Evolutionary conservation across 2,113 vertebrate species (phyloP), one percentile per base, ranked within the genome.

Genomic region (Elephas maximus): DNA sequence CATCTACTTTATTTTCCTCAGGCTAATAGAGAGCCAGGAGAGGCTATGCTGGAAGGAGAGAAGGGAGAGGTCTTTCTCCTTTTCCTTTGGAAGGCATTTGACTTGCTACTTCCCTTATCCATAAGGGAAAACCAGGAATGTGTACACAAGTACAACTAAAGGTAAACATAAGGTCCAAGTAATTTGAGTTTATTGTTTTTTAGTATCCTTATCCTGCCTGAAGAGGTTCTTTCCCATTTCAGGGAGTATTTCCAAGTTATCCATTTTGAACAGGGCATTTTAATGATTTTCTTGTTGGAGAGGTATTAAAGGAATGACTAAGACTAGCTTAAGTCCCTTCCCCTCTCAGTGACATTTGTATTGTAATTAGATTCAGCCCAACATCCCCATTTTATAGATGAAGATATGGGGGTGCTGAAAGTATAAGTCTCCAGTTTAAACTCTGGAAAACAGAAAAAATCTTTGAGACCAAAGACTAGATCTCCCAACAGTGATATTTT

Each of bases 321-420:
- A 86, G 37, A 93, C 41, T 30, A 69, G 21, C 5, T 80, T 92
- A 90, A 90, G 51, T 88, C 30, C 5, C 63, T 84, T 76, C 89
- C 37, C 33, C 33, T 88, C 71, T 15, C 24, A 41, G 30, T 67
- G 37, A 69, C 21, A 18, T 95, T 79, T 88, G 23, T 63, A 37
- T 88, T 90, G 93, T 95, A 94, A 44, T 81, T 88, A 83, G 53
- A 86, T 53, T 82, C 48, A 88, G 33, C 53, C 90, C 93, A 90
- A 77, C 15, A 63, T 88, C 5, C 30, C 74, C 20, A 63, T 84
- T 91, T 91, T 88, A 48, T 51, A 88, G 30, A 51, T 80, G 28
- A 63, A 84, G 51, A 65, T 10, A 84, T 11, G 15, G 33, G 1
- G 33, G 48, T 24, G 78, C 69, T 83, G 71, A 91, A 79, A 90